These are phyloP conservation scores for Callocephalon fimbriatum DNA, from an alignment of 2,113 vertebrate genomes.

Conservation along the genomic window DNA sequence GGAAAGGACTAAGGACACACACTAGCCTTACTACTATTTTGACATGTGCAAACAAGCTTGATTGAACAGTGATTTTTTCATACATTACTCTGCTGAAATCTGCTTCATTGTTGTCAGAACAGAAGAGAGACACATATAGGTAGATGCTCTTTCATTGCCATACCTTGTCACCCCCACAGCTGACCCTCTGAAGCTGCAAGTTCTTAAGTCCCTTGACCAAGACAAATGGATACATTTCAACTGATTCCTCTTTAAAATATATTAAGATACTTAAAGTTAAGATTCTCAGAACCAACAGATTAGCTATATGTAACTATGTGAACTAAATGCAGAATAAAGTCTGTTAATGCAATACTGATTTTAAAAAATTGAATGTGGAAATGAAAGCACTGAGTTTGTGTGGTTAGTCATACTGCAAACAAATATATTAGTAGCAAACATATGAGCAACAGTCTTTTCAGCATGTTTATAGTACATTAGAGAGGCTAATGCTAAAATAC, in stretches of 20 bases:
- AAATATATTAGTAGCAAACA: neutral
- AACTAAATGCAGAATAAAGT: neutral
- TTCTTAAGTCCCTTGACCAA: neutral
- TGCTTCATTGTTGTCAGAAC: neutral
- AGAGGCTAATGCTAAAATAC: neutral
- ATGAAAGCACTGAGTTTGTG: neutral
- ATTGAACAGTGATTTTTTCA: neutral
- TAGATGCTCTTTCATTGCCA: neutral
- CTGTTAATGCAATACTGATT: neutral
- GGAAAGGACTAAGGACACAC: neutral
- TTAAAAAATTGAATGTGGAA: neutral
- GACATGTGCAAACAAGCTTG: neutral
- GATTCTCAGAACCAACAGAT: neutral
- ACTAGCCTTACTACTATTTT: neutral
- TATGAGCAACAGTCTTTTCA: neutral
- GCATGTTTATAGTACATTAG: neutral
- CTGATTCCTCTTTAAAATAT: neutral
- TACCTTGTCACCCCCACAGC: neutral
- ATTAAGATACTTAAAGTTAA: neutral
- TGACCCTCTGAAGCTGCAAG: neutral
- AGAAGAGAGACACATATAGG: neutral
- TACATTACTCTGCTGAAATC: neutral
- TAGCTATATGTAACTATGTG: neutral
- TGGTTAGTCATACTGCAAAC: neutral
- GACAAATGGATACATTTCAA: neutral